phyloP scores from a whole-genome alignment of 2,113 vertebrate genomes.

The Thamnophis sirtalis region DNA sequence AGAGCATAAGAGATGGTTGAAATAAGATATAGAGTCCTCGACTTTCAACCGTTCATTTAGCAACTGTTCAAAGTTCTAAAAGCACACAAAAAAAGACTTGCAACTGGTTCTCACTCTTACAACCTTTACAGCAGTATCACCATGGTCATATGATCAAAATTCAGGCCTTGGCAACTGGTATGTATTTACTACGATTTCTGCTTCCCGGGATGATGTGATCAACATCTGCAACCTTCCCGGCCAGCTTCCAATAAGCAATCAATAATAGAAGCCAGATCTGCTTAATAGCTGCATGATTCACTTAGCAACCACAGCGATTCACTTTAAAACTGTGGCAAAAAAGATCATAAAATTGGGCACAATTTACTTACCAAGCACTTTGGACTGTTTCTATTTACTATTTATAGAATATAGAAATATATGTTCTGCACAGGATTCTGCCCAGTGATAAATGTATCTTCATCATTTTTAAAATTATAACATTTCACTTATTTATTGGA shows the following conservation, averaged over 20 bases:
- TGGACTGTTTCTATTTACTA: background rate
- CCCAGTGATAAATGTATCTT: background rate
- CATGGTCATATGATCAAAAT: background rate
- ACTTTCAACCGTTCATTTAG: background rate
- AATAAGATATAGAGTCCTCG: background rate
- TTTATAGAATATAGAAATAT: background rate
- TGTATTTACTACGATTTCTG: background rate
- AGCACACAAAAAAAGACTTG: background rate
- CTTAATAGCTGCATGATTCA: background rate
- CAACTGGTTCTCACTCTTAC: background rate
- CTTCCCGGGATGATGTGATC: background rate
- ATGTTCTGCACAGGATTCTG: background rate
- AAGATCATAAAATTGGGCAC: too few species aligned
- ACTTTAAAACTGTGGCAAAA: too few species aligned
- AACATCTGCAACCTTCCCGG: background rate
- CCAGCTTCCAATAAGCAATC: background rate
- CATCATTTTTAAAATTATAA: background rate
- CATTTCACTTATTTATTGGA: background rate
- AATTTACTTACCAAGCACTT: too few species aligned
- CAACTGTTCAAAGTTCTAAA: background rate
- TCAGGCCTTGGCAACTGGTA: background rate
- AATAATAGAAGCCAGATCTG: background rate
- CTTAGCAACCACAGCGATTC: too few species aligned
- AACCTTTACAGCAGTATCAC: background rate
- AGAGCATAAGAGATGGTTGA: background rate